Evolutionary conservation across 2,888 invertebrate genomes (phyloP).

Genomic region (Plagodis dolabraria): DNA sequence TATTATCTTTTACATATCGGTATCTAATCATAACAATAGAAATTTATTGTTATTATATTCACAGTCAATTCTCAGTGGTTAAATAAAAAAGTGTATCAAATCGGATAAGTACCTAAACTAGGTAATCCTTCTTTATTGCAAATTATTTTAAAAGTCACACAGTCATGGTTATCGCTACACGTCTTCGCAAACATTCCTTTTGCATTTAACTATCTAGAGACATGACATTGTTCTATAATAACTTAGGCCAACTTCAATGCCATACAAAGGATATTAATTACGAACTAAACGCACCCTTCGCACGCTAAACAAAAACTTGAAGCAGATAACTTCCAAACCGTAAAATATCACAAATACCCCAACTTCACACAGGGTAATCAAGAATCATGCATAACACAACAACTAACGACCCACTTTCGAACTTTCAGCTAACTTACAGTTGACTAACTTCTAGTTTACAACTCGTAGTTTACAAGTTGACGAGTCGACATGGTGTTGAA

Average conservation of each 20-base stretch:
- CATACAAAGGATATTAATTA: conserved; percentile 1
- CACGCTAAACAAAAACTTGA: conserved; percentile 6
- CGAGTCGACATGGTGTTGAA: conserved; percentile 23
- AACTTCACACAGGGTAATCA: conserved; percentile 9
- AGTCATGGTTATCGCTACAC: too few relatives aligned
- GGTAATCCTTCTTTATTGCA: too few relatives aligned
- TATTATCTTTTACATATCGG: too few relatives aligned
- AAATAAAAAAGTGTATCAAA: too few relatives aligned
- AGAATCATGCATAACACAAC: conserved; percentile 9
- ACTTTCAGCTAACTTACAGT: conserved; percentile 9
- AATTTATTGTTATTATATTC: too few relatives aligned
- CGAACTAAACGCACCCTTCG: conserved; percentile 1
- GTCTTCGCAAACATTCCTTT: neutral
- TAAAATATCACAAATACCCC: conserved; percentile 7
- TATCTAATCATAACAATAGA: too few relatives aligned
- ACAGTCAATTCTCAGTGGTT: too few relatives aligned
- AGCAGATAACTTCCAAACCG: conserved; percentile 7
- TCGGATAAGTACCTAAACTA: too few relatives aligned
- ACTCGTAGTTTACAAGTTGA: conserved; percentile 19
- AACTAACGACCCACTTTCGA: conserved; percentile 14
- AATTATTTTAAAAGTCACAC: too few relatives aligned
- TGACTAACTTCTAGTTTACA: conserved; percentile 5
- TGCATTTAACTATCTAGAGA: neutral
- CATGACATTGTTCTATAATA: neutral
- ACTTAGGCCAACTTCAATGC: neutral